These are phyloP conservation scores for Eurois occulta DNA, from an alignment of 2,888 invertebrate species.

Conservation along the genomic window DNA sequence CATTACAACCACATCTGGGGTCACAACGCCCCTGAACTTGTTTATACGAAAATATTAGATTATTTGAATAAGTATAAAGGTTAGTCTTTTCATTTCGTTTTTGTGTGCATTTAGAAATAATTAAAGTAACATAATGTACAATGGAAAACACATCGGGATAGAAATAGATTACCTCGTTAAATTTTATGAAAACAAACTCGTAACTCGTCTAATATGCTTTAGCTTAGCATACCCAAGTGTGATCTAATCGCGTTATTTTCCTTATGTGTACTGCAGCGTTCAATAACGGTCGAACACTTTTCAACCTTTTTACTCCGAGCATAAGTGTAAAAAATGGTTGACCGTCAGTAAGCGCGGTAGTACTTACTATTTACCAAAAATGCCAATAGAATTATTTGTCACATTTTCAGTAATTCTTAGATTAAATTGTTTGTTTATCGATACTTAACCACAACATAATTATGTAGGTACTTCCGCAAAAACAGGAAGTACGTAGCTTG, in stretches of 20 bases:
- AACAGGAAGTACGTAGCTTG: too few species aligned
- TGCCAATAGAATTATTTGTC: background rate
- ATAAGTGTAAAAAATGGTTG: too few species aligned
- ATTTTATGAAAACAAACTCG: too few species aligned
- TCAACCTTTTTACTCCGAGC: background rate
- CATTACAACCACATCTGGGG: slow-evolving; percentile 86
- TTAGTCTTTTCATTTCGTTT: background rate
- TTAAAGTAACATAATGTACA: background rate
- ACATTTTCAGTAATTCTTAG: background rate
- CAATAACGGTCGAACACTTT: background rate
- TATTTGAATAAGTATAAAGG: slow-evolving; percentile 73
- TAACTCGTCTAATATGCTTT: background rate
- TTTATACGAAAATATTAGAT: slow-evolving; percentile 78
- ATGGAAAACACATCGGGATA: background rate
- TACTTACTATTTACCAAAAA: slow-evolving; percentile 5
- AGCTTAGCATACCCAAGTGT: background rate
- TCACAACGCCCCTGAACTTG: slow-evolving; percentile 73
- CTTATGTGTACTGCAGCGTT: background rate
- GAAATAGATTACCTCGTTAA: background rate
- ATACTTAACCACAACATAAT: too few species aligned
- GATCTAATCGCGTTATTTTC: background rate
- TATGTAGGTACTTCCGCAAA: too few species aligned
- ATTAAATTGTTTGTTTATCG: background rate
- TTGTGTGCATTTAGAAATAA: background rate
- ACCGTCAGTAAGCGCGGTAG: background rate